Base-by-base conservation (phyloP, 2,888 invertebrate genomes). In the Leptinotarsa juncta region DNA sequence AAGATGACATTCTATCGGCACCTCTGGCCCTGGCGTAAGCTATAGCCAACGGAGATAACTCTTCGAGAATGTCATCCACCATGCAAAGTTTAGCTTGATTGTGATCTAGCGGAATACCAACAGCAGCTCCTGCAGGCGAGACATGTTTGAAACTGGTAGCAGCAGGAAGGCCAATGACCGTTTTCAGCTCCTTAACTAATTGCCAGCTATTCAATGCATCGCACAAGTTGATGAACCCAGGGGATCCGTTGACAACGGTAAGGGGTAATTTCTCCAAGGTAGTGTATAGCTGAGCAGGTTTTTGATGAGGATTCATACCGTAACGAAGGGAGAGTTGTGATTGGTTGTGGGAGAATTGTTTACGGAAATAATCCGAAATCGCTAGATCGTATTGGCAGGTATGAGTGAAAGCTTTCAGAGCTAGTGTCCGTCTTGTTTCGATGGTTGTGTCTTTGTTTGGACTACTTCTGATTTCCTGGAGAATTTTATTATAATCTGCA, bases 1-100 rank as follows among this genome's bases (percentile, higher is more conserved):
- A 99, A 0, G 98, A 98, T 12, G 98, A 98, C 99, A 99, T 99
- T 71, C 99, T 92, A 89, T 99, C 99, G n/a, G 98, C 98, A 68
- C 99, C 98, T 85, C 99, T 92, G 0, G 99, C 99, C 73, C 98
- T 91, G 0, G 98, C 98, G 88, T 99, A 99, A 0, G 99, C 98
- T 18, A 91, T 91, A 0, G 97, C 97, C 14, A 98, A 85, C 0
- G 97, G 96, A 0, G 95, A 93, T 80, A 98, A 88, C 50, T 91
- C 87, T 4, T 92, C 90, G 0, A 90, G 87, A 65, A 98, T 85
- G 87, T 98, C 98, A 68, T 95, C 93, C 4, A 98, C 98, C 95
- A 97, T 97, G 85, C 97, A 98, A 1, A 98, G 91, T 84, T 94
- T 93, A 0, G 96, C 96, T 89, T 94, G 94, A 51, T 92, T 92